Base-by-base conservation (phyloP, 2,113 vertebrate genomes). In the Neotragus moschatus region DNA sequence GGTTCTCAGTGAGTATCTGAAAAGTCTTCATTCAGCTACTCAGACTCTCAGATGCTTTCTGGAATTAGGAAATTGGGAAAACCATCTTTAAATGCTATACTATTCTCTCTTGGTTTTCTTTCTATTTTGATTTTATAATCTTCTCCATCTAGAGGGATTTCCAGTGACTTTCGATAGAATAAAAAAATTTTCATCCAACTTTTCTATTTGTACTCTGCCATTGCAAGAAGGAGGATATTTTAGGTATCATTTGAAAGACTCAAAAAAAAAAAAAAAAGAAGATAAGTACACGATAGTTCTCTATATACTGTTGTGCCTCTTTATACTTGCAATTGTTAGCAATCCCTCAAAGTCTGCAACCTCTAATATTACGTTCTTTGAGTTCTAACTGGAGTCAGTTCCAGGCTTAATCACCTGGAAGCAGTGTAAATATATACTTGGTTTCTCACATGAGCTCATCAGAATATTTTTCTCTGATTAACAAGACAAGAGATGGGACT, bases 41-140 rank as follows among this genome's bases (percentile, higher is more conserved):
- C n/a, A 80, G 23, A 63, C 36, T 49, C 36, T 51, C 19, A 80
- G 51, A 49, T 55, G 45, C 33, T 45, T 95, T 92, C 96, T 94
- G 84, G 33, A 87, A 55, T 82, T 70, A 86, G 63, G 58, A 94
- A 73, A 90, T 58, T 60, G 84, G 77, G 23, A 43, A 93, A 88
- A 95, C 2, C 56, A 77, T 21, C 47, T 39, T 33, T 9, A 84
- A 86, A 56, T 55, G 6, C 25, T 66, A 25, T 3, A 23, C 7
- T 81, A 53, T 28, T 51, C n/a, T 84, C 30, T 30, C 21, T 61
- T 60, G 55, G 53, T 21, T 90, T 82, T 43, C 28, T 30, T 95
- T 17, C 11, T 51, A 19, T 94, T 93, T 97, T 80, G 28, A 51
- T 90, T 95, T 90, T 92, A 49, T 95, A 90, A 84, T 79, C 47